A percentile compares a stretch with the other conserved stretches of the same genome.
These are phyloP conservation scores for Lampropteryx suffumata DNA, from an alignment of 2,888 invertebrate species.

Conservation along the genomic window DNA sequence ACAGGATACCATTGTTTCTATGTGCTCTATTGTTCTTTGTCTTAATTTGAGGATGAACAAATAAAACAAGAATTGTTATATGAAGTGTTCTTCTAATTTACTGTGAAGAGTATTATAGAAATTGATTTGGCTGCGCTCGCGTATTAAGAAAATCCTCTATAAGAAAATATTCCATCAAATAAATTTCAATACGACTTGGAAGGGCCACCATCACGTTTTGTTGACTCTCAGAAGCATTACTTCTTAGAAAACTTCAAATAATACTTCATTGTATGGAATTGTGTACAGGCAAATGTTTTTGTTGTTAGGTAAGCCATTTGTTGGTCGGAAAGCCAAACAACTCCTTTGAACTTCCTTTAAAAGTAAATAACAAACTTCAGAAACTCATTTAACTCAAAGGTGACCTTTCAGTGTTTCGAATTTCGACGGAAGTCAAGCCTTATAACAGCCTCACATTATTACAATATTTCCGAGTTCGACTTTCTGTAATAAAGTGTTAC, in stretches of 20 bases:
- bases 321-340: not conserved
- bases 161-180: no score
- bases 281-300: no score
- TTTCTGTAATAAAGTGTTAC: not conserved
- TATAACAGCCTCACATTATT: no score
- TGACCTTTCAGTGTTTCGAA: constrained; percentile 15
- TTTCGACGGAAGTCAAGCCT: constrained; percentile 1
- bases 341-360: constrained; percentile 1
- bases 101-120: no score
- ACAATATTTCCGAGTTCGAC: constrained; percentile 3
- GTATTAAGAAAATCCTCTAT: no score
- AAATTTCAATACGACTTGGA: no score
- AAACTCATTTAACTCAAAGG: constrained; percentile 9
- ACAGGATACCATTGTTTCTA: constrained; percentile 23
- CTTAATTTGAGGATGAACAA: constrained; percentile 11
- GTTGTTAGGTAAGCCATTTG: not conserved
- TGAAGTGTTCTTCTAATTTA: not conserved
- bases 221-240: no score
- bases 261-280: not conserved
- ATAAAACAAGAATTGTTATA: not conserved
- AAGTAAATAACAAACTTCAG: constrained; percentile 6
- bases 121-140: no score
- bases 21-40: constrained; percentile 20
- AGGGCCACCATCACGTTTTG: no score
- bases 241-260: no score